phyloP scores from a whole-genome alignment of 2,113 vertebrate species.

The Bufo gargarizans region DNA sequence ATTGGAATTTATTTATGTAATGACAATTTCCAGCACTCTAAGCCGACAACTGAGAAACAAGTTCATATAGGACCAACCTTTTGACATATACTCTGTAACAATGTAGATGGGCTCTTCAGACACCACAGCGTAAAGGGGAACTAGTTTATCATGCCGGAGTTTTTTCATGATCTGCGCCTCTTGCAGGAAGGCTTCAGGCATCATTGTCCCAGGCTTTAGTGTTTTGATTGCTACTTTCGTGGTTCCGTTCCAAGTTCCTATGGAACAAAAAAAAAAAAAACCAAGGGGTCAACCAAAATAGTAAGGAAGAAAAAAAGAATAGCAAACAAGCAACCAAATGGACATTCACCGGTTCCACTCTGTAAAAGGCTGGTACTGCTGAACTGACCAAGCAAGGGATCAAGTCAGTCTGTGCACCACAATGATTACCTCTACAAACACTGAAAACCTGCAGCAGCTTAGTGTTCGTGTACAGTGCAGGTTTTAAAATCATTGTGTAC shows the following conservation, averaged over 20 bases:
- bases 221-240: slow-evolving; percentile 97
- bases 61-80: slow-evolving; percentile 73
- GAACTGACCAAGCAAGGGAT: not conserved
- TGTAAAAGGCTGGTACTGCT: not conserved
- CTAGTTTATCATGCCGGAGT: slow-evolving; percentile 90
- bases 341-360: not conserved
- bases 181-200: slow-evolving; percentile 93
- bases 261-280: slow-evolving; percentile 39
- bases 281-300: not conserved
- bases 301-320: not conserved
- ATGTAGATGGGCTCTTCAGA: slow-evolving; percentile 96
- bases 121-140: slow-evolving; percentile 91
- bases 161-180: slow-evolving; percentile 99
- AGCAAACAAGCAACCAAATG: not conserved
- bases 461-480: too few species aligned
- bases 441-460: too few species aligned
- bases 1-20: too few species aligned
- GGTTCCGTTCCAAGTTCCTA: slow-evolving; percentile 95
- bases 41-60: too few species aligned
- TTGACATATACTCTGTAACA: slow-evolving; percentile 95
- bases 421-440: too few species aligned
- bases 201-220: slow-evolving; percentile 94
- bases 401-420: not conserved
- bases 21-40: too few species aligned
- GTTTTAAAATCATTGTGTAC: too few species aligned